Percentiles rank a stretch among this genome's conserved stretches.
These are phyloP conservation scores for Mus musculus DNA, from an alignment of 2,113 vertebrate species.

Conservation along the genomic window GRCm39 chr12:105538501-105539000, in stretches of 20 bases:
- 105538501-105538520: too few relatives aligned
- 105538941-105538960: too few relatives aligned
- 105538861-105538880: neutral
- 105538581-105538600: neutral
- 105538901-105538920: neutral
- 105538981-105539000: neutral
- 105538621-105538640: neutral
- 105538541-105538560: neutral
- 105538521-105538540: neutral
- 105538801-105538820: neutral
- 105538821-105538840: neutral
- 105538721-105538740: neutral
- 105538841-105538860: neutral
- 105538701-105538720: neutral
- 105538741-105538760: rapidly evolving
- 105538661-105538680: too few relatives aligned
- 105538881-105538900: neutral
- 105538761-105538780: neutral
- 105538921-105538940: too few relatives aligned
- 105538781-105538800: too few relatives aligned
- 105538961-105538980: too few relatives aligned
- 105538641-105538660: neutral
- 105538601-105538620: neutral
- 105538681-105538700: neutral
- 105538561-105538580: neutral